Conservation (phyloP, 1,140 invertebrate genomes). For the Harlomillsia oculata region DNA sequence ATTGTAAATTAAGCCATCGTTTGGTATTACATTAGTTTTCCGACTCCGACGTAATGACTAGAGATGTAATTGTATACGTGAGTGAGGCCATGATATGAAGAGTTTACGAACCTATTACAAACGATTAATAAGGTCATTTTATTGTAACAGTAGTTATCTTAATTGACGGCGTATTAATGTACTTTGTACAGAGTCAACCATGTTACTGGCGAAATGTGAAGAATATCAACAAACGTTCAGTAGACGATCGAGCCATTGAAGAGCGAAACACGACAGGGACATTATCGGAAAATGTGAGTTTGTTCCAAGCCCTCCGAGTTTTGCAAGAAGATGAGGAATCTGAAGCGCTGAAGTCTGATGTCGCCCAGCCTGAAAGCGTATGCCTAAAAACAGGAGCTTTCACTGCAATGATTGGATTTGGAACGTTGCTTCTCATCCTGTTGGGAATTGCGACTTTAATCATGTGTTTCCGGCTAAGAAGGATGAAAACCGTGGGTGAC, state of each 20-base stretch:
- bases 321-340: slow-evolving; percentile 73
- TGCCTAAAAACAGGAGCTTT: slow-evolving; percentile 66
- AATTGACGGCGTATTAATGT: background rate
- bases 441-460: slow-evolving; percentile 30
- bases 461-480: slow-evolving; percentile 35
- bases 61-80: too few relatives aligned
- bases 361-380: slow-evolving; percentile 43
- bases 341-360: slow-evolving; percentile 40
- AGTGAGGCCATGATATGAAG: too few relatives aligned
- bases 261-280: slow-evolving; percentile 33
- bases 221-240: slow-evolving; percentile 56
- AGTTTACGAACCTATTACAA: background rate
- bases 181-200: slow-evolving; percentile 62
- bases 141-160: background rate
- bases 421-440: slow-evolving; percentile 27
- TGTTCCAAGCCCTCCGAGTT: slow-evolving; percentile 77
- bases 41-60: too few relatives aligned
- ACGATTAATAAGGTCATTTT: background rate
- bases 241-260: slow-evolving; percentile 36
- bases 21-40: too few relatives aligned
- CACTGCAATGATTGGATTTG: slow-evolving; percentile 54
- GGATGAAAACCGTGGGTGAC: slow-evolving; percentile 28
- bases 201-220: slow-evolving; percentile 87
- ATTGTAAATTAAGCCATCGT: too few relatives aligned
- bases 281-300: slow-evolving; percentile 74